A percentile compares a stretch with the other conserved stretches of the same genome.
Evolutionary conservation across 2,797 vertebrate genomes (phyloP).

Genomic region (Podargus strigoides): DNA sequence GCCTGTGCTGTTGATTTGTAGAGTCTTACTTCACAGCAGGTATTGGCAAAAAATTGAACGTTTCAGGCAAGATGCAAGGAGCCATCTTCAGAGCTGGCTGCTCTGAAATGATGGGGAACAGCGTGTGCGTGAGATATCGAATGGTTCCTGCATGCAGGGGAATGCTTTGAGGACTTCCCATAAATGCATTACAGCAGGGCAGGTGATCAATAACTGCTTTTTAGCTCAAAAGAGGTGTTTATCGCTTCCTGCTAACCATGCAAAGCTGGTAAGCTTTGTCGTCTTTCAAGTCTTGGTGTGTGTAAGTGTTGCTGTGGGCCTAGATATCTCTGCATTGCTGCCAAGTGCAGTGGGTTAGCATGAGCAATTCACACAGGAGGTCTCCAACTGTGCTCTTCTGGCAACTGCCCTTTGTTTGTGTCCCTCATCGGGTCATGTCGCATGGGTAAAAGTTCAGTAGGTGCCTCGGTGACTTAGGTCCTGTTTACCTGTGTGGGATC

Average conservation of each 20-base stretch:
- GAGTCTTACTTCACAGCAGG: background rate
- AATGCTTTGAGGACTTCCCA: background rate
- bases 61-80: background rate
- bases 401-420: background rate
- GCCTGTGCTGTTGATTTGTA: background rate
- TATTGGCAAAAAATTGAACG: background rate
- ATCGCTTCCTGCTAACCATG: background rate
- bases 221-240: background rate
- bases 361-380: fast-evolving
- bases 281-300: background rate
- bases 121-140: background rate
- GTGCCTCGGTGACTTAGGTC: background rate
- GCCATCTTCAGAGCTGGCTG: background rate
- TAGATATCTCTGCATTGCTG: background rate
- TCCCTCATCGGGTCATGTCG: background rate
- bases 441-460: background rate
- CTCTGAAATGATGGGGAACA: background rate
- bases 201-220: constrained; percentile 4
- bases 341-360: background rate
- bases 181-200: background rate
- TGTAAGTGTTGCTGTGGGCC: background rate
- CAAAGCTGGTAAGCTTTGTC: background rate
- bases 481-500: background rate
- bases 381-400: background rate
- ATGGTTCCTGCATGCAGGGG: background rate